Base-by-base conservation (phyloP, 2,888 invertebrate genomes). In the Apamea epomidion region DNA sequence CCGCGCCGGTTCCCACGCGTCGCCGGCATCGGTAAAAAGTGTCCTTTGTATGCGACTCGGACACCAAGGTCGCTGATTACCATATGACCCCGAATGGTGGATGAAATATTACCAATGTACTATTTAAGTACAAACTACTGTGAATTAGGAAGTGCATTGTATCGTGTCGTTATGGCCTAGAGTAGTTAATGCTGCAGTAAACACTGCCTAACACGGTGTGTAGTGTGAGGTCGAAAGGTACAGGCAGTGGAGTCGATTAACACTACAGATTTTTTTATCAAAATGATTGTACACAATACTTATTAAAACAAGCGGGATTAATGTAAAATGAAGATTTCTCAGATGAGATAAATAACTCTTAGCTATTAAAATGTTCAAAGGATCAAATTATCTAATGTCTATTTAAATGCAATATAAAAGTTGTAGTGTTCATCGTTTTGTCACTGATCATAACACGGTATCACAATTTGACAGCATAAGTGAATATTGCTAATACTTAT, bases 141-240 rank as follows among this genome's bases (percentile, higher is more conserved):
- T 78, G 82, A 89, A 90, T 75, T 88, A 90, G 89, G 90, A 89
- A 88, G 90, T 87, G 81, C 73, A 85, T 85, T 85, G 85, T 85
- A 75, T 87, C 62, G 74, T 74, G 72, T 68, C 62, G 86, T 51
- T 72, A 14, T 29, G 75, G 71, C 74, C 74, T 83, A 85, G 81
- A 74, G 69, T 70, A n/a, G 65, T 70, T 84, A 82, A 82, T 82
- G 54, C 60, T 84, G 84, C 48, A 60, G 60, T 67, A 42, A 84
- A 80, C 48, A 80, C 25, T 14, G 67, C 5, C n/a, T 45, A n/a
- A 51, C 25, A 42, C 32, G 14, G 37, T n/a, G 54, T 54, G 25
- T 54, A 2, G 48, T 75, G n/a, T 29, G 58, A 37, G 65, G n/a
- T 64, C 45, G 16, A 32, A 51, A 48, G 21, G 25, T 29, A 80